These are phyloP conservation scores for Pteropus rufus DNA, from an alignment of 2,797 vertebrate genomes.

Conservation along the genomic window DNA sequence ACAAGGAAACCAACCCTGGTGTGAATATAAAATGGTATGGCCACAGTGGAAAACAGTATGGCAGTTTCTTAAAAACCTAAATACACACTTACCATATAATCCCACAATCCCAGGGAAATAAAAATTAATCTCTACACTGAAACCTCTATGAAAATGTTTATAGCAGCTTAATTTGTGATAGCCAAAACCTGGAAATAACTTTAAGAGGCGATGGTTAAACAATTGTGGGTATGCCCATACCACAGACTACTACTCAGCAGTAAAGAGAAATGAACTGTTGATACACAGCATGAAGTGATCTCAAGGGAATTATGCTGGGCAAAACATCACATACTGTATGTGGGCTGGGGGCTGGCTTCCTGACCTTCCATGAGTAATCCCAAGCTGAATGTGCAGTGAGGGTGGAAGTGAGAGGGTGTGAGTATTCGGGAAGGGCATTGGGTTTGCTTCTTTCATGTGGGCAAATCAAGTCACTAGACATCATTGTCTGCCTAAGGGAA, in stretches of 20 bases:
- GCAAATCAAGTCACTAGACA: neutral
- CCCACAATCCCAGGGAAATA: neutral
- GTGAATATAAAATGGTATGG: neutral
- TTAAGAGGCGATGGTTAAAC: neutral
- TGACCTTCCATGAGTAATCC: neutral
- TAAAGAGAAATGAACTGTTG: neutral
- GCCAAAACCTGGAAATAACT: neutral
- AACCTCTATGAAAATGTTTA: neutral
- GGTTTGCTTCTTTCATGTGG: neutral
- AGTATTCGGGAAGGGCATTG: neutral
- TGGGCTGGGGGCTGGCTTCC: fast-evolving
- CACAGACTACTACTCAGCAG: neutral
- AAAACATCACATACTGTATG: neutral
- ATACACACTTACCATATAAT: neutral
- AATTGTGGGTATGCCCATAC: too few species aligned
- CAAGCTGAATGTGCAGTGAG: neutral
- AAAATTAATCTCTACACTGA: neutral
- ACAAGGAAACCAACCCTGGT: neutral
- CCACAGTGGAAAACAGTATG: neutral
- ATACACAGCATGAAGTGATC: fast-evolving
- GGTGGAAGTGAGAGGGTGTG: neutral
- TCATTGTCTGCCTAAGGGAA: neutral
- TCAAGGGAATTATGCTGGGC: neutral
- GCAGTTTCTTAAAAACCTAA: neutral
- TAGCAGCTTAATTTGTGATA: neutral